Base-by-base conservation (phyloP, 2,888 invertebrate species). In the Steinernema scapterisci region DNA sequence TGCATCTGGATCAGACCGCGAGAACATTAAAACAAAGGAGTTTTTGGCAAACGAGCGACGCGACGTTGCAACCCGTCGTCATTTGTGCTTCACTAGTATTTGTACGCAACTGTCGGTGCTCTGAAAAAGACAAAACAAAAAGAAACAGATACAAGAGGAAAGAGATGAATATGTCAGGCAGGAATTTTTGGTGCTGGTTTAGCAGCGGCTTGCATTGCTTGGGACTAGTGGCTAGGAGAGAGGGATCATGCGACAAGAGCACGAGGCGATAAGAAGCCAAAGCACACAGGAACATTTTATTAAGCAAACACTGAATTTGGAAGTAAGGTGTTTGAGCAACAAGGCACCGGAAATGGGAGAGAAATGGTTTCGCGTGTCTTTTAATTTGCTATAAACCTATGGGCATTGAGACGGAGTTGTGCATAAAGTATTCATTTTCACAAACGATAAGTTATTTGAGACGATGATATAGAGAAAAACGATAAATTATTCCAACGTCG, bases 51-150 rank as follows among this genome's bases (percentile, higher is more conserved):
- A 19, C 54, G 63, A 63, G 63, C 63, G 63, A 63, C 63, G 19
- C 63, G 63, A 63, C 63, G 31, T 63, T 63, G 63, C 63, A 63
- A 63, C 63, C 63, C 63, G 63, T 38, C 31, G 27, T 63, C 63
- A 38, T 21, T 9, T 25, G 38, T 38, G 54, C 63, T 63, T 63
- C 27, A 63, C 63, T 63, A 63, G 7, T 7, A 48, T 48, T 13
- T 54, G 21, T 63, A 27, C 63, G 63, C 63, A 63, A 63, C 63
- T 9, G 31, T 63, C 63, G 63, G 63, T 63, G 63, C 63, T 63
- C 63, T 25, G 54, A 25, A 54, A 44, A 48, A 48, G 63, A 31
- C 63, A 5, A 16, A 63, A 54, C 5, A 54, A 19, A n/a, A 19
- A n/a, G 54, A 5, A 25, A 21, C 7, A 27, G 63, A 63, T 16